Evolutionary conservation across 2,113 vertebrate species (phyloP), one percentile per base, ranked within the genome.

Genomic region (Bolborhynchus lineola): DNA sequence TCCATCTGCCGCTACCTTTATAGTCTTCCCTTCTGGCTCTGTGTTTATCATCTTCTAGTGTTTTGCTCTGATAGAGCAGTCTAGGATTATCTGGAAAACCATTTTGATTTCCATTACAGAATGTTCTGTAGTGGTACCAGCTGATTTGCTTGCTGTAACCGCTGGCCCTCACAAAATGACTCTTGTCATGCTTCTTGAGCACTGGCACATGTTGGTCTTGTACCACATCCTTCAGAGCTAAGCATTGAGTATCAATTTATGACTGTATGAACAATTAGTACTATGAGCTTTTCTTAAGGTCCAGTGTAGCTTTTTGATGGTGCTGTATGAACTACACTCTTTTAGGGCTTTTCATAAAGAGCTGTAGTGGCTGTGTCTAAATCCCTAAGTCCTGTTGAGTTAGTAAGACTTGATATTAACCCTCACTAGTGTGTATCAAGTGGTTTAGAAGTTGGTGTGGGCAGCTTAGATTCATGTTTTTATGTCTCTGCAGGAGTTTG

Each of bases 261-360:
- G 57, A 59, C 33, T 35, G 68, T 26, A 49, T 0, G 0, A 62
- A 37, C 16, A 1, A 18, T 26, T 77, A 37, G 13, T n/a, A 37
- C 35, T 31, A 6, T 7, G 24, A 70, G 25, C 37, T 85, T 92
- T 88, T 82, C 47, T 52, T 86, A 29, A 57, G 26, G 35, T 47
- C 44, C 33, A 47, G 0, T 1, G 2, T 14, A 86, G 31, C 13
- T 75, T 93, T 93, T 46, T 82, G 50, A 16, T 64, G 37, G 23
- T 46, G 7, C 35, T 55, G 6, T 82, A 39, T 2, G 1, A 80
- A 77, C 16, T 47, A 46, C 11, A 5, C 9, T n/a, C 28, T 50
- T 39, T 35, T 29, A 33, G 35, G 39, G 44, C 62, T 72, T 92
- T 92, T 80, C 14, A 5, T 42, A 0, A 84, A 57, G 65, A 81